Percentiles rank a stretch among this genome's conserved stretches.
Evolutionary conservation across 2,888 invertebrate species (phyloP).

Genomic region (Clivina fossor): DNA sequence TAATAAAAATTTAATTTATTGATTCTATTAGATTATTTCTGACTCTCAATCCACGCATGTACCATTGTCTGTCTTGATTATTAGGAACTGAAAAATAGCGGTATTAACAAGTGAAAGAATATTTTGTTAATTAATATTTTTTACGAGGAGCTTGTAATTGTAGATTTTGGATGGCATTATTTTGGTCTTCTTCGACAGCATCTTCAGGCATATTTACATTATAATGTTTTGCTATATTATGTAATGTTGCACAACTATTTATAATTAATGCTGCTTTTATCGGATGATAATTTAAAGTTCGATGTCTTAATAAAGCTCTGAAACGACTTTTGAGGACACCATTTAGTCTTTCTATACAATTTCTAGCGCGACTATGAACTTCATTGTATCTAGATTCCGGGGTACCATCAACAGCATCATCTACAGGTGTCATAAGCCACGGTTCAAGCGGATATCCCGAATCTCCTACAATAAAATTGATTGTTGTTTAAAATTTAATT

Average conservation of each 20-base stretch:
- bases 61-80: no score
- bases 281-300: conserved; percentile 5
- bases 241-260: background rate
- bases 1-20: no score
- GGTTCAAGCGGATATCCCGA: conserved; percentile 36
- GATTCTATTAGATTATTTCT: no score
- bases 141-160: no score
- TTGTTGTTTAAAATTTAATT: background rate
- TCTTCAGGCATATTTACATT: no score
- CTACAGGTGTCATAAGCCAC: background rate
- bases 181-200: no score
- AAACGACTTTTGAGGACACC: conserved; percentile 1
- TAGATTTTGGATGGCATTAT: no score
- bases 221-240: no score
- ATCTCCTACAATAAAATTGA: conserved; percentile 27
- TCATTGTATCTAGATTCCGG: conserved; percentile 1
- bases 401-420: background rate
- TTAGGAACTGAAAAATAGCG: no score
- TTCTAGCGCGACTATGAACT: background rate
- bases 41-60: no score
- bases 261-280: background rate
- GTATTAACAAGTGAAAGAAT: no score
- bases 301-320: background rate
- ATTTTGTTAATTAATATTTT: no score
- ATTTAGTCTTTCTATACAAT: background rate